These are phyloP conservation scores for Scaptomyza cyrtandrae DNA, from an alignment of 2,888 invertebrate species.

Conservation along the genomic window DNA sequence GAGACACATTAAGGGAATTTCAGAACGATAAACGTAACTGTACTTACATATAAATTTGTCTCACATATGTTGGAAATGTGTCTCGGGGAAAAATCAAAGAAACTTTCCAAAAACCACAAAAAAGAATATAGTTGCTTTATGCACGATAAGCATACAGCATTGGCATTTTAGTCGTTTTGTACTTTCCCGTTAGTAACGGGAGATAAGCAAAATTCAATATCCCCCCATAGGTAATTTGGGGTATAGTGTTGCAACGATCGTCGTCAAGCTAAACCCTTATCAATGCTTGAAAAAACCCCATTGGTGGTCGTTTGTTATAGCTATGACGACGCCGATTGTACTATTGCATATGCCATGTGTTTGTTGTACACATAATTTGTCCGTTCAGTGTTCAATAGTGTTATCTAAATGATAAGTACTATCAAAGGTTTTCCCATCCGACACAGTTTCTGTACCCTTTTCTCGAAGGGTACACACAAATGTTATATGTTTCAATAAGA, in stretches of 20 bases:
- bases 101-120: slow-evolving; percentile 8
- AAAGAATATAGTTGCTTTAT: neutral
- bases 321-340: slow-evolving; percentile 34
- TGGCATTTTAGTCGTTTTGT: slow-evolving; percentile 4
- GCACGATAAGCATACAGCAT: slow-evolving; percentile 2
- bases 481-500: too few relatives aligned
- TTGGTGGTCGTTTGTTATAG: slow-evolving; percentile 62
- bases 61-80: slow-evolving; percentile 21
- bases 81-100: slow-evolving; percentile 8
- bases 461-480: neutral
- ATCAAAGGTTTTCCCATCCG: slow-evolving; percentile 56
- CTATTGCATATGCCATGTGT: slow-evolving; percentile 1
- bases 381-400: slow-evolving; percentile 12
- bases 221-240: neutral
- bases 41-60: slow-evolving; percentile 14
- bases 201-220: slow-evolving; percentile 28
- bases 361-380: slow-evolving; percentile 1
- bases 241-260: slow-evolving; percentile 10
- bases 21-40: slow-evolving; percentile 33
- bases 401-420: slow-evolving; percentile 48
- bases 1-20: slow-evolving; percentile 42
- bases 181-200: slow-evolving; percentile 26
- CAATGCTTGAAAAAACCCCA: slow-evolving; percentile 64
- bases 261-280: slow-evolving; percentile 37
- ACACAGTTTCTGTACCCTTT: neutral